Percentiles rank a stretch among this genome's conserved stretches.
Conservation (phyloP, 1,140 invertebrate genomes). For the Drosophila yakuba region DNA sequence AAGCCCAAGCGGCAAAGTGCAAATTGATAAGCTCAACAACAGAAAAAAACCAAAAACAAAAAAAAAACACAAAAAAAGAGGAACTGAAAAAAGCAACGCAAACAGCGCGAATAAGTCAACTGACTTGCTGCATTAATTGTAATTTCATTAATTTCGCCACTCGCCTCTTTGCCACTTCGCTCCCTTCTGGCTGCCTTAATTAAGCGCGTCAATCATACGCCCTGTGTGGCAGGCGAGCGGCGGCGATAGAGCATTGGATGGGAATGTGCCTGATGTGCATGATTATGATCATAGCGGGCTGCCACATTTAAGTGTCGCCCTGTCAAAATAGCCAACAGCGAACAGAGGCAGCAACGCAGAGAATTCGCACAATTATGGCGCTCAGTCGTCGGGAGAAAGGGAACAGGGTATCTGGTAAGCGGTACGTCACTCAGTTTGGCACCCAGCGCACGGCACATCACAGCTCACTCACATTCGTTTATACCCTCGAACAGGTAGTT, state of each 20-base stretch:
- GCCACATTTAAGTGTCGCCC: constrained; percentile 70
- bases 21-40: constrained; percentile 48
- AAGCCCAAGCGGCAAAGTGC: constrained; percentile 32
- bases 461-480: neutral
- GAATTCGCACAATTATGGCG: constrained; percentile 74
- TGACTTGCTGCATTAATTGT: constrained; percentile 71
- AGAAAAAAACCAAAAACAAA: neutral
- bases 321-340: constrained; percentile 56
- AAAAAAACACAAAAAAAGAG: neutral
- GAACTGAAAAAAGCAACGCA: neutral
- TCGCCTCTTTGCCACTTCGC: constrained; percentile 13
- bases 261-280: constrained; percentile 25
- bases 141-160: constrained; percentile 74
- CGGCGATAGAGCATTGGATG: constrained; percentile 37
- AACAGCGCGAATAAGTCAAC: constrained; percentile 33
- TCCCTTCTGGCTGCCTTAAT: constrained; percentile 57
- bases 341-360: constrained; percentile 26
- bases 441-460: constrained; percentile 32
- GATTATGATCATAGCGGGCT: constrained; percentile 38
- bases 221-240: constrained; percentile 45
- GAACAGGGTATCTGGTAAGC: neutral
- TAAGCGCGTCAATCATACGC: constrained; percentile 75
- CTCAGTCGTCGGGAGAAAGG: constrained; percentile 38
- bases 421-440: constrained; percentile 70
- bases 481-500: neutral